These are phyloP conservation scores for Stenurella melanura DNA, from an alignment of 2,888 invertebrate species.

Conservation along the genomic window DNA sequence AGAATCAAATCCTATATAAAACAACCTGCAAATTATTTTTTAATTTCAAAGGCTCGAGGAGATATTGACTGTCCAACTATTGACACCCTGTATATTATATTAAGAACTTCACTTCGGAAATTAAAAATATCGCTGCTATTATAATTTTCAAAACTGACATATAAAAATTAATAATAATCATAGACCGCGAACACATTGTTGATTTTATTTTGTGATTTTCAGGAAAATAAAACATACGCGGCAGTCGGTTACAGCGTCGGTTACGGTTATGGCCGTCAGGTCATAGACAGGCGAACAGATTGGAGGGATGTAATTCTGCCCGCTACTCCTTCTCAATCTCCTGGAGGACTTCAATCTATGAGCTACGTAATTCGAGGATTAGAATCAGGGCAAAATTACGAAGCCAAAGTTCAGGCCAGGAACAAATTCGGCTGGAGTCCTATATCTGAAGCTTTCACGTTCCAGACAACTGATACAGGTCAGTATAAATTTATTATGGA, in stretches of 20 bases:
- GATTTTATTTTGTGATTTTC: slow-evolving; percentile 43
- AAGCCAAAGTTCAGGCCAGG: slow-evolving; percentile 80
- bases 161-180: neutral
- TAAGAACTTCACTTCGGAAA: neutral
- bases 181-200: neutral
- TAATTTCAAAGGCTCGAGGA: too few relatives aligned
- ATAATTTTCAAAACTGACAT: neutral
- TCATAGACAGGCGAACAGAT: slow-evolving; percentile 73
- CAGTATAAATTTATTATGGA: slow-evolving; percentile 63
- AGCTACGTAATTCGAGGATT: slow-evolving; percentile 80
- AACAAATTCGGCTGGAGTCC: slow-evolving; percentile 83
- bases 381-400: slow-evolving; percentile 80
- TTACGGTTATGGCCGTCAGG: slow-evolving; percentile 67
- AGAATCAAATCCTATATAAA: too few relatives aligned
- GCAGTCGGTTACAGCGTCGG: slow-evolving; percentile 65
- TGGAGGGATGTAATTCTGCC: slow-evolving; percentile 78
- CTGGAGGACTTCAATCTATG: slow-evolving; percentile 78
- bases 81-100: neutral
- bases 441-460: slow-evolving; percentile 78
- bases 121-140: neutral
- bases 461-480: slow-evolving; percentile 80
- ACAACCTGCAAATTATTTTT: too few relatives aligned
- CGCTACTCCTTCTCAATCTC: slow-evolving; percentile 67
- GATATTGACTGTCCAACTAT: too few relatives aligned
- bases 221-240: slow-evolving; percentile 70